A percentile compares a stretch with the other conserved stretches of the same genome.
Conservation (phyloP, 37 sponge, comb jelly and placozoan genomes). For the Amphimedon queenslandica region DNA sequence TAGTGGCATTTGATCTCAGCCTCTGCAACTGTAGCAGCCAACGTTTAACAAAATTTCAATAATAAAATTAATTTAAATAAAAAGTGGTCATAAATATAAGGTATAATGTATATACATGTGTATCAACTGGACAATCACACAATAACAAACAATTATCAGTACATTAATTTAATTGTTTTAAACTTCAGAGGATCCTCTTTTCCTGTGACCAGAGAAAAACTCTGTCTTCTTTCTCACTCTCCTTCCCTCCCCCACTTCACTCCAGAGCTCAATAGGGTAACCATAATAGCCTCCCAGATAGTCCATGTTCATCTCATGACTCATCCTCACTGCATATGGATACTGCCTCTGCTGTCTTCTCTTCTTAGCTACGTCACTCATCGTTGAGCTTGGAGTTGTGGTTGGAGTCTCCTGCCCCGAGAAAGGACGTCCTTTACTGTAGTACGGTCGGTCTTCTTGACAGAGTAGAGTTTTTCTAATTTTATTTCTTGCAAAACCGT, state of each 20-base stretch:
- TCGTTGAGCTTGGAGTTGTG: neutral
- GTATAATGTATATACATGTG: too few relatives aligned
- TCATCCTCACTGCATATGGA: neutral
- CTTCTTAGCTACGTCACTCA: neutral
- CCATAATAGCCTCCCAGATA: slow-evolving; percentile 29
- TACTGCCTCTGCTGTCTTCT: neutral
- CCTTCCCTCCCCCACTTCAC: slow-evolving; percentile 8
- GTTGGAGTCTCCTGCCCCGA: neutral
- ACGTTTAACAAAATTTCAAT: too few relatives aligned
- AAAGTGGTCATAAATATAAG: too few relatives aligned
- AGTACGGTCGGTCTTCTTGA: slow-evolving; percentile 13
- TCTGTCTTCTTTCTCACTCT: slow-evolving; percentile 1
- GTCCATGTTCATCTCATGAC: slow-evolving; percentile 5
- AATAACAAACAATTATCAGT: neutral
- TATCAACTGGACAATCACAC: too few relatives aligned
- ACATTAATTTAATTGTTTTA: neutral
- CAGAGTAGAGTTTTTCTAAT: slow-evolving; percentile 14
- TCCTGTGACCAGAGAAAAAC: neutral
- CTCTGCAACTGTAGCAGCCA: too few relatives aligned
- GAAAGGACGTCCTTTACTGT: neutral
- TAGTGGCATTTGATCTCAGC: too few relatives aligned
- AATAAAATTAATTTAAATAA: too few relatives aligned
- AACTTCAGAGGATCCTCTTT: neutral
- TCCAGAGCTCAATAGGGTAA: slow-evolving; percentile 27
- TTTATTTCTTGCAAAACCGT: slow-evolving; percentile 6